phyloP scores from a whole-genome alignment of 2,888 invertebrate species.

The Epirrhoe tristata region DNA sequence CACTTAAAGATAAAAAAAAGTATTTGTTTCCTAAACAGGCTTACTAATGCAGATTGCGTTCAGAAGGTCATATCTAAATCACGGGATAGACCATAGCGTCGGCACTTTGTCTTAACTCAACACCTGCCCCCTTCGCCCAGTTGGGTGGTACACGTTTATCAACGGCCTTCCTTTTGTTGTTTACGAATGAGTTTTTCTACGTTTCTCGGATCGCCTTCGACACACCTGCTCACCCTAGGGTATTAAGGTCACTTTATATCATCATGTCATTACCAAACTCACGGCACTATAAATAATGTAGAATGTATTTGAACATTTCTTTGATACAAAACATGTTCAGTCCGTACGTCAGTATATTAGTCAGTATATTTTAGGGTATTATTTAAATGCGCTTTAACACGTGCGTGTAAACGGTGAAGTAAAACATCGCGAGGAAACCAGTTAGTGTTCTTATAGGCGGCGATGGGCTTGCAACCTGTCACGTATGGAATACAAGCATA shows the following conservation, averaged over 20 bases:
- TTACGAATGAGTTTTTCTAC: constrained; percentile 81
- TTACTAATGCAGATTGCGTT: constrained; percentile 80
- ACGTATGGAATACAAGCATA: too few relatives aligned
- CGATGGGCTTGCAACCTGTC: too few relatives aligned
- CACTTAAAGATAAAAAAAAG: too few relatives aligned
- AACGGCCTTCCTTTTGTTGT: constrained; percentile 76
- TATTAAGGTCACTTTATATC: constrained; percentile 37
- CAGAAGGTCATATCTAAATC: constrained; percentile 82
- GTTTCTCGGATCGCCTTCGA: constrained; percentile 68
- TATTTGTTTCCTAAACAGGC: too few relatives aligned
- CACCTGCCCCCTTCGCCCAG: constrained; percentile 66
- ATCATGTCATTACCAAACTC: not conserved
- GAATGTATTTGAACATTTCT: not conserved
- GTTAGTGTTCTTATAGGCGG: too few relatives aligned
- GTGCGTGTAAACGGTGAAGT: too few relatives aligned
- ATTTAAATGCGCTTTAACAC: too few relatives aligned
- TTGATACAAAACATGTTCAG: too few relatives aligned
- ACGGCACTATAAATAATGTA: not conserved
- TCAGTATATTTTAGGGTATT: too few relatives aligned
- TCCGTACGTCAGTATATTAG: too few relatives aligned
- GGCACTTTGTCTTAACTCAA: constrained; percentile 78
- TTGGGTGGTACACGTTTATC: constrained; percentile 50
- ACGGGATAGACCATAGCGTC: constrained; percentile 75
- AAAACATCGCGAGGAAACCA: too few relatives aligned
- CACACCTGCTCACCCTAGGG: constrained; percentile 73